Base-by-base conservation (phyloP, 2,113 vertebrate genomes). In the Aegypius monachus region DNA sequence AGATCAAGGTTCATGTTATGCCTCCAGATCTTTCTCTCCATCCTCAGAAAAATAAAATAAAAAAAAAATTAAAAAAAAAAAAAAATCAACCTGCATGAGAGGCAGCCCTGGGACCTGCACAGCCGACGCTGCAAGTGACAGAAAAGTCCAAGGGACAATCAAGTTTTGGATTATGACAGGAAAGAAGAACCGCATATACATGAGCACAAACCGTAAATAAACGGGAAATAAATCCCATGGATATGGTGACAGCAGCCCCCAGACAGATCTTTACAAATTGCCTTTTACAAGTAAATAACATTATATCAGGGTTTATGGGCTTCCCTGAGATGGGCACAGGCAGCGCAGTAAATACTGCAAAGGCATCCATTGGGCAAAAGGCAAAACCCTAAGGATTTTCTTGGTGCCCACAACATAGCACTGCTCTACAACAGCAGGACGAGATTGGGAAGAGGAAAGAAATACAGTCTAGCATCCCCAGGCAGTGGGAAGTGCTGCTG, bases 231-330 rank as follows among this genome's bases (percentile, higher is more conserved):
- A 97, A 92, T 81, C 93, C 96, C 92, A 6, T 5, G 80, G 88
- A 75, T 53, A 21, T 15, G 88, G 80, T 87, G 91, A 91, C 91
- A 97, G 93, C 93, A 94, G 91, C 81, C 77, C 75, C 82, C 68
- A 81, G 94, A 83, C 65, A 86, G 94, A 92, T 45, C 92, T 86
- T 81, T 78, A 92, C 86, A 94, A 96, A 96, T 86, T 86, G 91
- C 93, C 94, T 96, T 92, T 93, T 70, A 55, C 70, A 92, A 95
- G 94, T 90, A 95, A 95, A 80, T 94, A 48, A 93, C 94, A 89
- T 95, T 75, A n/a, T 2, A 59, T 15, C 88, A 85, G 91, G 48
- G 61, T 92, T 95, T 93, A 92, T 77, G 92, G 73, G 80, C 77
- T 84, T 71, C 61, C 62, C 86, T 5, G 67, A 45, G 68, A 66